phyloP scores from a whole-genome alignment of 2,113 vertebrate genomes.

The Turnix velox region DNA sequence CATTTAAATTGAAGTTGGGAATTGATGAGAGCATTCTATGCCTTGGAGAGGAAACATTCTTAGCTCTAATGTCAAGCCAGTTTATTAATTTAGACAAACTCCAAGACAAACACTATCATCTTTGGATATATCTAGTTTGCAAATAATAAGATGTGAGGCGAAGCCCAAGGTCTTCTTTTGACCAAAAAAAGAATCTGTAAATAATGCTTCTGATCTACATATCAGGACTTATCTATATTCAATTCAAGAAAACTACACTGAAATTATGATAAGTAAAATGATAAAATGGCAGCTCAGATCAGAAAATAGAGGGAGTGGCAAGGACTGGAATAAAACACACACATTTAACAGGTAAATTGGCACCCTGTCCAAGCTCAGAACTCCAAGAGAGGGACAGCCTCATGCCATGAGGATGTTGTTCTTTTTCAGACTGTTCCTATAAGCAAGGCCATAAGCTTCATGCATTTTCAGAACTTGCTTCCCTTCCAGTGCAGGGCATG shows the following conservation, averaged over 20 bases:
- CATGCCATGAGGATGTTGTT: too few species aligned
- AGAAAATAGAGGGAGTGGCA: background rate
- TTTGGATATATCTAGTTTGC: background rate
- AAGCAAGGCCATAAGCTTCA: background rate
- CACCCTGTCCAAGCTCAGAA: background rate
- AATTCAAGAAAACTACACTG: background rate
- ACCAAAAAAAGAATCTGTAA: background rate
- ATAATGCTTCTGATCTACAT: background rate
- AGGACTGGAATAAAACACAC: background rate
- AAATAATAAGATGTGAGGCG: background rate
- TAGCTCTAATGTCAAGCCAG: background rate
- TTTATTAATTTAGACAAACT: slow-evolving; percentile 28
- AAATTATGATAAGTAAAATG: background rate
- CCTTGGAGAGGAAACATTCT: slow-evolving; percentile 18
- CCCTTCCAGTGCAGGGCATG: background rate
- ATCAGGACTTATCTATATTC: background rate
- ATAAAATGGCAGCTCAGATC: background rate
- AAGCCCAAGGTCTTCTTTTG: background rate
- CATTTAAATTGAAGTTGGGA: background rate
- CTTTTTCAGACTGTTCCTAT: background rate
- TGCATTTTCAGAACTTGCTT: background rate
- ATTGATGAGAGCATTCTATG: background rate
- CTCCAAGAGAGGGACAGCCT: background rate
- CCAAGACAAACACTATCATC: background rate
- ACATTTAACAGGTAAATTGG: background rate